Percentiles rank a stretch among this genome's conserved stretches.
These are phyloP conservation scores for Lophotis ruficrista DNA, from an alignment of 2,113 vertebrate genomes.

Conservation along the genomic window DNA sequence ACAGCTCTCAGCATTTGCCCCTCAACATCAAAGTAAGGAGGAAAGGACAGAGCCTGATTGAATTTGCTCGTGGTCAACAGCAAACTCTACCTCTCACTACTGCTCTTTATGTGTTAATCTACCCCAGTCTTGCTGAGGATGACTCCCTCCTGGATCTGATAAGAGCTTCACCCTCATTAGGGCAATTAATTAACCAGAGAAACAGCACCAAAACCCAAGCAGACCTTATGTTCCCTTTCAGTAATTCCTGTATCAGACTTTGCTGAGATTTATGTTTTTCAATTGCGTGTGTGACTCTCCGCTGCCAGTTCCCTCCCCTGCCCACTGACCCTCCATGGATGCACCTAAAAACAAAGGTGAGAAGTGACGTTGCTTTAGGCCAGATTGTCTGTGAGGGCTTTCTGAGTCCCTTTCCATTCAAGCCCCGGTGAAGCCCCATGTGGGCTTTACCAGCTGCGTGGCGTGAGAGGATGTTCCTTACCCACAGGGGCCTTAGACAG, in stretches of 20 bases:
- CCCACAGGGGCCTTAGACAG: too few relatives aligned
- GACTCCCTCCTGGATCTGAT: not conserved
- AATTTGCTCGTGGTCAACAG: slow-evolving; percentile 28
- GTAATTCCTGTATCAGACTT: not conserved
- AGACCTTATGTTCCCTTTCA: not conserved
- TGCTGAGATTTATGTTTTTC: not conserved
- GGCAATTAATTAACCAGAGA: slow-evolving; percentile 10
- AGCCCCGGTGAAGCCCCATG: not conserved
- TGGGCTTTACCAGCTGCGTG: fast-evolving
- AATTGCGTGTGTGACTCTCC: not conserved
- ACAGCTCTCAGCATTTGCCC: not conserved
- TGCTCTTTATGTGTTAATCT: not conserved
- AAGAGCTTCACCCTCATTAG: not conserved
- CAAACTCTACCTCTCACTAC: not conserved
- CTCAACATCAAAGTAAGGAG: not conserved
- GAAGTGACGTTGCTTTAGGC: not conserved
- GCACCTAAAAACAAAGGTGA: not conserved
- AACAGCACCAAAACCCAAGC: not conserved
- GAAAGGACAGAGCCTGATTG: slow-evolving; percentile 8
- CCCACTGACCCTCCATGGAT: not conserved
- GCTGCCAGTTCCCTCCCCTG: not conserved
- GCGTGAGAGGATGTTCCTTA: not conserved
- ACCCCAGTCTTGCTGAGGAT: not conserved
- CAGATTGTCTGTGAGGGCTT: not conserved
- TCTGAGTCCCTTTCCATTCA: not conserved